phyloP scores from a whole-genome alignment of 2,797 vertebrate species.

The Odontamblyopus rebecca region DNA sequence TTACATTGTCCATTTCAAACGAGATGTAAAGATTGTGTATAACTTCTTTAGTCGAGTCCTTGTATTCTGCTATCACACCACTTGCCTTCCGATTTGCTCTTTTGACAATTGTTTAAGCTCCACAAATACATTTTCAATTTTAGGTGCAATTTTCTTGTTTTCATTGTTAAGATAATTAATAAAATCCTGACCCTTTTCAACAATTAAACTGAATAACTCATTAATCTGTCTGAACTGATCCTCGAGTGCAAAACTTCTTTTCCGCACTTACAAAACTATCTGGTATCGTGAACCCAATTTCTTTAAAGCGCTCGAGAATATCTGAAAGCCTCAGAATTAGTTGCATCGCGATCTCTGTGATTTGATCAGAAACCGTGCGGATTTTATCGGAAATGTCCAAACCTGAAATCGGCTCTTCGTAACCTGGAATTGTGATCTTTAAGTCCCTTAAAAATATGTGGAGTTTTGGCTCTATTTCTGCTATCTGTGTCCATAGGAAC shows the following conservation, averaged over 20 bases:
- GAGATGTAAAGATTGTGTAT: conserved; percentile 72
- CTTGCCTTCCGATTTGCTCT: conserved; percentile 62
- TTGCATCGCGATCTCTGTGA: too few species aligned
- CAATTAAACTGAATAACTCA: conserved; percentile 51
- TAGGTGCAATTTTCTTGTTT: conserved; percentile 65
- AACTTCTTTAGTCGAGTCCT: conserved; percentile 73
- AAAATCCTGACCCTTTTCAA: conserved; percentile 61
- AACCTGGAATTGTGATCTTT: conserved; percentile 79
- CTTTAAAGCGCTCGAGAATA: too few species aligned
- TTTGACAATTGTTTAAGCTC: conserved; percentile 53
- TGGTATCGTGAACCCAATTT: conserved; percentile 73
- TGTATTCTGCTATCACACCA: conserved; percentile 68
- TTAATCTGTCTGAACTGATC: conserved; percentile 63
- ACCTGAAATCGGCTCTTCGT: conserved; percentile 67
- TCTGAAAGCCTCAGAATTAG: too few species aligned
- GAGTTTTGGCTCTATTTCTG: conserved; percentile 65
- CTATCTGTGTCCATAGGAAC: conserved; percentile 56
- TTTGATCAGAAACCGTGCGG: conserved; percentile 36
- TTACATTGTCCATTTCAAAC: conserved; percentile 60
- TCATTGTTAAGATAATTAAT: conserved; percentile 67
- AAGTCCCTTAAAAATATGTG: conserved; percentile 75
- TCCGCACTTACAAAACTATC: conserved; percentile 64
- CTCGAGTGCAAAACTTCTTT: conserved; percentile 46
- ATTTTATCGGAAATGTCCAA: conserved; percentile 72
- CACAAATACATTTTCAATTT: conserved; percentile 55